These are phyloP conservation scores for Drosophila ironensis DNA, from an alignment of 1,140 invertebrate species.

Conservation along the genomic window DNA sequence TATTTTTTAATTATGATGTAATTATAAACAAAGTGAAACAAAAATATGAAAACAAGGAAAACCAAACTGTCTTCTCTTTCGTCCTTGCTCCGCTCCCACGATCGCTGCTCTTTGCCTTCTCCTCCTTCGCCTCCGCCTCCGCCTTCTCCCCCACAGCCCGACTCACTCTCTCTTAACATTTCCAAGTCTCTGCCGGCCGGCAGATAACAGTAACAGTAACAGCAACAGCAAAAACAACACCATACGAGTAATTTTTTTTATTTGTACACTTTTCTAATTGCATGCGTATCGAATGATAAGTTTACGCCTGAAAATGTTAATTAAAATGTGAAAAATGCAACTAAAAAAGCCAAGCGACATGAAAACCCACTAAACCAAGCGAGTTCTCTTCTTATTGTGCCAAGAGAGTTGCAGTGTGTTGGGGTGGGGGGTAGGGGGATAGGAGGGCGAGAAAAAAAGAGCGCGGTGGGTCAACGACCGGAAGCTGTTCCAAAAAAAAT, in stretches of 20 bases:
- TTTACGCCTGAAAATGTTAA: slow-evolving; percentile 71
- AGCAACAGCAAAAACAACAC: not conserved
- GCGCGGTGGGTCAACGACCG: slow-evolving; percentile 9
- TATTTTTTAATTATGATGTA: slow-evolving; percentile 80
- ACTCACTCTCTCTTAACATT: not conserved
- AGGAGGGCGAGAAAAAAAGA: not conserved
- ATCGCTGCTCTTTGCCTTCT: not conserved
- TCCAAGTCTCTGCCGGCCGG: slow-evolving; percentile 72
- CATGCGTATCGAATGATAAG: slow-evolving; percentile 63
- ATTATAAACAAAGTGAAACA: slow-evolving; percentile 79
- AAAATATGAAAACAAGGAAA: slow-evolving; percentile 77
- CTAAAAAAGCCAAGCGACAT: slow-evolving; percentile 17
- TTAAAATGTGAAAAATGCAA: slow-evolving; percentile 74
- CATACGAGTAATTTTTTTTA: slow-evolving; percentile 32
- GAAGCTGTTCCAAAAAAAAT: slow-evolving; percentile 5
- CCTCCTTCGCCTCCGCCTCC: slow-evolving; percentile 10
- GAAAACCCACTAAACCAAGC: slow-evolving; percentile 3
- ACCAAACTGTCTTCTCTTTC: slow-evolving; percentile 61
- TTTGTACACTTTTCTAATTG: slow-evolving; percentile 70
- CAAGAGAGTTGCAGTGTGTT: not conserved
- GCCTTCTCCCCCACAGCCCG: not conserved
- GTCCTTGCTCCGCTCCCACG: not conserved
- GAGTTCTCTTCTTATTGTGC: not conserved
- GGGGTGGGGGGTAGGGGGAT: not conserved
- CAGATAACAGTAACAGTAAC: slow-evolving; percentile 22